Base-by-base conservation (phyloP, 2,888 invertebrate genomes). In the Odontothrips loti region DNA sequence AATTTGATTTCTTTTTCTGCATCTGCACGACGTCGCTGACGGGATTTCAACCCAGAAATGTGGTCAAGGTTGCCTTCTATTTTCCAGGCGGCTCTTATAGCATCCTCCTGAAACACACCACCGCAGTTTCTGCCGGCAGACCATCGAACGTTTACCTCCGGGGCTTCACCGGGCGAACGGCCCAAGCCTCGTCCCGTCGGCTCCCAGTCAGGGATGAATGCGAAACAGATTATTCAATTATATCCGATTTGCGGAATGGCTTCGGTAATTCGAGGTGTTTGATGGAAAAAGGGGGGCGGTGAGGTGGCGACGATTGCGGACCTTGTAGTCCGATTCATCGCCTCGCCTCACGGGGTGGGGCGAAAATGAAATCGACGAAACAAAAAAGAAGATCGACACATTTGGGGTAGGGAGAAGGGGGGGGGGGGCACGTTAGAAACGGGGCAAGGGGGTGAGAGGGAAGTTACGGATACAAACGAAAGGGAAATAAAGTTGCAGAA, bases 381-480 rank as follows among this genome's bases (percentile, higher is more conserved):
- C n/a, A 58, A 58, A 58, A 58, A 58, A n/a, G 58, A 17, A 58
- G 4, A 17, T 12, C 8, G 58, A 58, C 10, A 6, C 6, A 6
- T 58, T 4, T 58, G 58, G 15, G 17, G 58, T 0, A 20, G 58
- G 15, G 58, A 17, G 58, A 17, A 58, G n/a, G 58, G 58, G 58
- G 58, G 20, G 58, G 58, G 20, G 58, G 58, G 58, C 20, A 51
- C 12, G 51, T 51, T 58, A 58, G n/a, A 58, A 58, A 58, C 20
- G 17, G 2, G 15, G 58, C 58, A 58, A 58, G n/a, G 58, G 58
- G 58, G 58, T 8, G 58, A 15, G 20, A 15, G 58, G 58, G 58
- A 17, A 58, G 58, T 58, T 58, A 58, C 58, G 58, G 58, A 58
- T 58, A 58, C 58, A 58, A 58, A 58, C 58, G 58, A n/a, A 58